Base-by-base conservation (phyloP, 1,140 invertebrate genomes). In the Panagrolaimus sp. region DNA sequence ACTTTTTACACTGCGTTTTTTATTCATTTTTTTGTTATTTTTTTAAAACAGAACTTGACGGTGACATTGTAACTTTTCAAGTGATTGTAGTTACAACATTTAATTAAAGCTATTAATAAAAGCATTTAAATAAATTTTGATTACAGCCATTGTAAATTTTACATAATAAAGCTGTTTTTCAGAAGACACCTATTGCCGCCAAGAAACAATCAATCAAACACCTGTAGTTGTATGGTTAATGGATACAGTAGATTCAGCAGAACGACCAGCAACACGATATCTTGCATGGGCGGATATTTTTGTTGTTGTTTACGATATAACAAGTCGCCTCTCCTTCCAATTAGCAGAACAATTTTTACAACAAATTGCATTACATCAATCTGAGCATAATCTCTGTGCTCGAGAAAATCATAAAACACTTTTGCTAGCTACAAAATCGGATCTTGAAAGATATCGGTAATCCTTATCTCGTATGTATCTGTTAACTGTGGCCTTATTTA, bases 391-490 rank as follows among this genome's bases (percentile, higher is more conserved):
- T 38, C 62, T 63, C 16, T 63, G 62, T 38, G 16, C 62, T 9
- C 27, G 62, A 43, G 38, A 43, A 16, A 38, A 38, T 38, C 62
- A 63, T n/a, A 63, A 63, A 63, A 63, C 62, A 5, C 31, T 63
- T 16, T 38, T 63, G 20, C 42, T 63, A 11, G 62, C 16, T 1
- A 63, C 16, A n/a, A 63, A 63, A 31, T 23, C 42, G 9, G 62
- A 63, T 38, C 42, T 63, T 16, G 62, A 63, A 63, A 31, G 62
- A 43, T 63, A 63, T 27, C 20, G 51, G 62, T 63, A 23, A 63
- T 16, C 14, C n/a, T 27, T 63, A 23, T 42, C 7, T n/a, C n/a
- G n/a, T n/a, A n/a, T 38, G 31, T 38, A 7, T 4, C 7, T 38
- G 7, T 38, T 4, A 38, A 38, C 31, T 4, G 2, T 38, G 31